These are phyloP conservation scores for Thomomys bottae DNA, from an alignment of 2,113 vertebrate genomes.

Conservation along the genomic window DNA sequence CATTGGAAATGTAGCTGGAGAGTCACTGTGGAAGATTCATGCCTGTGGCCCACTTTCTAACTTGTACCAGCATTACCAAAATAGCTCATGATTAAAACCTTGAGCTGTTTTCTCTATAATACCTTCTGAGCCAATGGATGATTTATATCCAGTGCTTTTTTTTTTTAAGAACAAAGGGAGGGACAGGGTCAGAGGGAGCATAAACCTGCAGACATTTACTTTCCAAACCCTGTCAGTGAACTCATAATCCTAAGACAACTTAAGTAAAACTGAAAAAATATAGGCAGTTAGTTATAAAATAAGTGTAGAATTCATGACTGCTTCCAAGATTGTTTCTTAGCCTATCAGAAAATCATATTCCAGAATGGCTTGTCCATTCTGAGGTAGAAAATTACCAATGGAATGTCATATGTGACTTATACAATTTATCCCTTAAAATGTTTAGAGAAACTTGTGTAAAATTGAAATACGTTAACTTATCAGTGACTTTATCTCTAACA, in stretches of 20 bases:
- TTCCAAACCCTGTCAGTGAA: background rate
- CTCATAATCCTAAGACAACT: background rate
- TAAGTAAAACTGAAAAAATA: background rate
- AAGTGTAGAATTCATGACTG: background rate
- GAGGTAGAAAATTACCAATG: background rate
- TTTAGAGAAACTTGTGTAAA: background rate
- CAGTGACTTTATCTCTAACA: background rate
- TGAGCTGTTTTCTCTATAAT: background rate
- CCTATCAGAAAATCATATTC: background rate
- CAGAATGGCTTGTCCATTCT: slow-evolving; percentile 6
- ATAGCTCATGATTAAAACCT: background rate
- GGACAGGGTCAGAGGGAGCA: background rate
- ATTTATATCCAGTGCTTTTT: background rate
- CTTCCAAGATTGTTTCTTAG: background rate
- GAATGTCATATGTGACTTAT: background rate
- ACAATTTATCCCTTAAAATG: background rate
- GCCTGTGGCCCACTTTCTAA: background rate
- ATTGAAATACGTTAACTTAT: background rate
- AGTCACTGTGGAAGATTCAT: background rate
- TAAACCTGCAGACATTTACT: background rate
- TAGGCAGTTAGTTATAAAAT: background rate
- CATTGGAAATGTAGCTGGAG: background rate
- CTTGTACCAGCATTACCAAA: background rate
- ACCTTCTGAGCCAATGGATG: background rate
- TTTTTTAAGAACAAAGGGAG: background rate